Evolutionary conservation across 2,797 vertebrate genomes (phyloP).

Genomic region (Decapterus maruadsi): DNA sequence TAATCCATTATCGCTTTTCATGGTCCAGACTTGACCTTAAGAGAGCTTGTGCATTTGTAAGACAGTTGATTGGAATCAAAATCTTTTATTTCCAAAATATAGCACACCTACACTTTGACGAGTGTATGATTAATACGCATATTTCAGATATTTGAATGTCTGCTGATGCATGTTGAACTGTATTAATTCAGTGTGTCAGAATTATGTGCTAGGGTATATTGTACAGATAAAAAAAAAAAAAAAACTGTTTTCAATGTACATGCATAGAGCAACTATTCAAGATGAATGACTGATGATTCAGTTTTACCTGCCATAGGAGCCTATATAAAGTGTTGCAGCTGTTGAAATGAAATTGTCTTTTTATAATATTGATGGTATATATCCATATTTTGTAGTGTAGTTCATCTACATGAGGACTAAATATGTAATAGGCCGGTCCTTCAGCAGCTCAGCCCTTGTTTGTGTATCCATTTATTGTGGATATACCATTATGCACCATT

Average conservation of each 20-base stretch:
- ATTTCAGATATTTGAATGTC: slow-evolving; percentile 26
- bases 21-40: slow-evolving; percentile 3
- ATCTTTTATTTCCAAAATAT: background rate
- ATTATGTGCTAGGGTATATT: slow-evolving; percentile 12
- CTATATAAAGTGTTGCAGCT: slow-evolving; percentile 18
- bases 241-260: slow-evolving; percentile 26
- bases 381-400: background rate
- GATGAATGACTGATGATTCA: slow-evolving; percentile 16
- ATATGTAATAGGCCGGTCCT: background rate
- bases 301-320: slow-evolving; percentile 41
- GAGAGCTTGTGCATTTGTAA: background rate
- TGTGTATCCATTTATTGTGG: slow-evolving; percentile 29
- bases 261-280: slow-evolving; percentile 31
- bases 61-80: background rate
- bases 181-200: slow-evolving; percentile 15
- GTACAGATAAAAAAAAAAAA: slow-evolving; percentile 10
- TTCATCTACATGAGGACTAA: slow-evolving; percentile 2
- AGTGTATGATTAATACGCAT: slow-evolving; percentile 35
- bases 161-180: slow-evolving; percentile 51
- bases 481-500: background rate
- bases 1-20: slow-evolving; percentile 8
- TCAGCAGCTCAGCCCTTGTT: slow-evolving; percentile 33
- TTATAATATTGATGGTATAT: slow-evolving; percentile 13
- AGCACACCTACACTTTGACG: slow-evolving; percentile 40
- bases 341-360: slow-evolving; percentile 6